Conservation (phyloP, 2,888 invertebrate genomes). For the Clusia tigrina region DNA sequence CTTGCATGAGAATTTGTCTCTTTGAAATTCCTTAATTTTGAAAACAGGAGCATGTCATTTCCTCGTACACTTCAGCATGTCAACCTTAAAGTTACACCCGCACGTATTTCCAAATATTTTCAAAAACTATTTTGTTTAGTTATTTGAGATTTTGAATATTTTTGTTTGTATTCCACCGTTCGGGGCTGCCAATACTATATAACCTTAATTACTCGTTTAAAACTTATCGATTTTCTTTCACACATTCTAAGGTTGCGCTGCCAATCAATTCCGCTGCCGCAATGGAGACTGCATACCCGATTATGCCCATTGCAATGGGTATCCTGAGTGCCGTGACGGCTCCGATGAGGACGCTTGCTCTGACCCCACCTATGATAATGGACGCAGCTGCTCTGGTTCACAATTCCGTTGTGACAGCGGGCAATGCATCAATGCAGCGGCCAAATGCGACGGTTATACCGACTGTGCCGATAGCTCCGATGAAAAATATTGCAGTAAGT, state of each 20-base stretch:
- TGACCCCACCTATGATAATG: slow-evolving; percentile 38
- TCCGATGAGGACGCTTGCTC: slow-evolving; percentile 74
- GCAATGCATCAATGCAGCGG: slow-evolving; percentile 53
- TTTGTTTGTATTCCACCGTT: too few relatives aligned
- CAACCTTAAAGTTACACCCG: too few relatives aligned
- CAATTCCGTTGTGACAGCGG: slow-evolving; percentile 63
- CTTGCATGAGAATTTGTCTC: too few relatives aligned
- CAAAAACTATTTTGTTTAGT: too few relatives aligned
- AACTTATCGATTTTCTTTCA: too few relatives aligned
- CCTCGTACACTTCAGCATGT: too few relatives aligned
- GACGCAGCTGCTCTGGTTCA: slow-evolving; percentile 47
- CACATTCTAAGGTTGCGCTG: slow-evolving; percentile 68
- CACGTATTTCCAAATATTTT: too few relatives aligned
- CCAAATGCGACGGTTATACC: slow-evolving; percentile 66
- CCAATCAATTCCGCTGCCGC: slow-evolving; percentile 74
- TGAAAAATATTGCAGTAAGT: slow-evolving; percentile 68
- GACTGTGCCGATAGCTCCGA: slow-evolving; percentile 71
- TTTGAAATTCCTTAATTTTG: too few relatives aligned
- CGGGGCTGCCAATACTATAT: too few relatives aligned
- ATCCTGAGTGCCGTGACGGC: slow-evolving; percentile 71
- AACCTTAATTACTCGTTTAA: too few relatives aligned
- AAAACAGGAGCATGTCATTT: too few relatives aligned
- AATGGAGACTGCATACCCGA: slow-evolving; percentile 74
- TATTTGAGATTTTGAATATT: too few relatives aligned
- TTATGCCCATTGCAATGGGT: slow-evolving; percentile 71